Conservation (phyloP, 2,888 invertebrate genomes). For the Cheilosia scutellata region DNA sequence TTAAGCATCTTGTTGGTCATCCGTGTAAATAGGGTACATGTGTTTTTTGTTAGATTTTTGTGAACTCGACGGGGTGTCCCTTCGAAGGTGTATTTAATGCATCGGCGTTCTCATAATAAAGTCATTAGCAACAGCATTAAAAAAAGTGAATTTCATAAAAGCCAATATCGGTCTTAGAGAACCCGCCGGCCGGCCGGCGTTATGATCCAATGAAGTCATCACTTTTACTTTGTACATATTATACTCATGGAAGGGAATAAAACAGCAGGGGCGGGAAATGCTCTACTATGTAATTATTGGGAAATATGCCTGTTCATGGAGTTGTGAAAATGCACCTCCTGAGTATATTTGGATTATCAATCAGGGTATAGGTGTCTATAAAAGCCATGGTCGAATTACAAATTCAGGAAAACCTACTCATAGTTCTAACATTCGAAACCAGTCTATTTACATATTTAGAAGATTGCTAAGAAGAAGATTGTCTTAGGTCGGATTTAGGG, state of each 20-base stretch:
- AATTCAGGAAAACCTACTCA: too few relatives aligned
- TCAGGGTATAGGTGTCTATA: too few relatives aligned
- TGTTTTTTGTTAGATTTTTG: conserved; percentile 20
- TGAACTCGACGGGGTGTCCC: conserved; percentile 53
- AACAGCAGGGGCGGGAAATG: not conserved
- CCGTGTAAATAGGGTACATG: conserved; percentile 30
- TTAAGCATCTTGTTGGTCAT: conserved; percentile 61
- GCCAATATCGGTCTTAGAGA: conserved; percentile 1
- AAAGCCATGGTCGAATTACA: too few relatives aligned
- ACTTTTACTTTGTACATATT: conserved; percentile 12
- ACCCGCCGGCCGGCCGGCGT: conserved; percentile 36
- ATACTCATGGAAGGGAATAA: not conserved
- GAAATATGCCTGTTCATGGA: too few relatives aligned
- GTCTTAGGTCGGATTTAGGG: too few relatives aligned
- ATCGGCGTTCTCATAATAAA: conserved; percentile 58
- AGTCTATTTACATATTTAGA: too few relatives aligned
- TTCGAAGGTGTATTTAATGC: conserved; percentile 42
- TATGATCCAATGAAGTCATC: conserved; percentile 26
- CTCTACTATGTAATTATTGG: too few relatives aligned
- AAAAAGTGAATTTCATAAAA: conserved; percentile 51
- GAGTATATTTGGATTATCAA: too few relatives aligned
- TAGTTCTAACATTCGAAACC: too few relatives aligned
- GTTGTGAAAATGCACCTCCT: too few relatives aligned
- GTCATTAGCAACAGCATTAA: conserved; percentile 64
- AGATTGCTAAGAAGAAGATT: too few relatives aligned